phyloP scores from a whole-genome alignment of 2,797 vertebrate species.

The Tadarida brasiliensis region DNA sequence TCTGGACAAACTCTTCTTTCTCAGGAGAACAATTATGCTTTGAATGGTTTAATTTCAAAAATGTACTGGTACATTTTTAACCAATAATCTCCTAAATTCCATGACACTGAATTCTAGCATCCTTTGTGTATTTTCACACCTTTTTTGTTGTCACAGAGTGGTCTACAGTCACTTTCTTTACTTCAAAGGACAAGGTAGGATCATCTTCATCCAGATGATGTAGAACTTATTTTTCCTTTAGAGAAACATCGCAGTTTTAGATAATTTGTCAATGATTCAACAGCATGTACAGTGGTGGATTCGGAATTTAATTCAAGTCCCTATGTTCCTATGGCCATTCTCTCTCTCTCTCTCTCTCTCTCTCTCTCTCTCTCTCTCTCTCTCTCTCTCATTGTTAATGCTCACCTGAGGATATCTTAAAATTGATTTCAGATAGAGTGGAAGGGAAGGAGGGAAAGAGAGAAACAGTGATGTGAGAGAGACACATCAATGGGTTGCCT shows the following conservation, averaged over 20 bases:
- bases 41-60: background rate
- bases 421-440: too few relatives aligned
- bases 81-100: background rate
- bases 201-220: slow-evolving; percentile 20
- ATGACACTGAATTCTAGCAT: background rate
- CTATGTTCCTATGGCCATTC: background rate
- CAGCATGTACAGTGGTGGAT: background rate
- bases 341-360: background rate
- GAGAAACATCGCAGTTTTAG: background rate
- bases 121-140: background rate
- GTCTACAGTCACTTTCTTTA: background rate
- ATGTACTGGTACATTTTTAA: background rate
- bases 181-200: background rate
- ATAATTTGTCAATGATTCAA: slow-evolving; percentile 4
- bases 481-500: too few relatives aligned
- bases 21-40: background rate
- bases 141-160: background rate
- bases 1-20: background rate
- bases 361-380: too few relatives aligned
- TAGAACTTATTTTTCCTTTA: background rate
- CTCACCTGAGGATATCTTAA: too few relatives aligned
- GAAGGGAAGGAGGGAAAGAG: too few relatives aligned
- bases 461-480: too few relatives aligned
- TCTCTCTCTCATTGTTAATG: too few relatives aligned
- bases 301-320: background rate